phyloP scores from a whole-genome alignment of 2,113 vertebrate species.

The Notarius quadriscutis region DNA sequence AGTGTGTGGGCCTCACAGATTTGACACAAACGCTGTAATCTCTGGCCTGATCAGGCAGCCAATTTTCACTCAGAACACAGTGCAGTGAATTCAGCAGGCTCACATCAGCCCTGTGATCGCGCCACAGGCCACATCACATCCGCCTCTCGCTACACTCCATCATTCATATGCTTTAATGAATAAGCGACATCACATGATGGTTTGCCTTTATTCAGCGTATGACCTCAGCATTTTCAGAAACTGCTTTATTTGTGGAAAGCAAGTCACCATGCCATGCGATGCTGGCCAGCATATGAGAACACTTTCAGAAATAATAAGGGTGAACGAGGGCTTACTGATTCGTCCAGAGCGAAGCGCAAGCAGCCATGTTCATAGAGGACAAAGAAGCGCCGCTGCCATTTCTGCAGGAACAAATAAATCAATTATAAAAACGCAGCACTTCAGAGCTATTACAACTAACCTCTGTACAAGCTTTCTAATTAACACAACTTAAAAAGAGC shows the following conservation, averaged over 20 bases:
- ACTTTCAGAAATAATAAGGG: neutral
- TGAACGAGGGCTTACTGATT: constrained; percentile 69
- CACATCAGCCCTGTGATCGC: constrained; percentile 10
- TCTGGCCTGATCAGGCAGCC: constrained; percentile 60
- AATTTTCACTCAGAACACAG: constrained; percentile 66
- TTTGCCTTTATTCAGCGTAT: neutral
- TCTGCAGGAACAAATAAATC: constrained; percentile 61
- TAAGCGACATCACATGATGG: neutral
- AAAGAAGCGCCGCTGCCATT: constrained; percentile 82
- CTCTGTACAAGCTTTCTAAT: neutral
- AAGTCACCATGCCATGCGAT: neutral
- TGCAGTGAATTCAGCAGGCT: constrained; percentile 53
- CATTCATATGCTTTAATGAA: constrained; percentile 14
- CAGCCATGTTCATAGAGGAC: constrained; percentile 82
- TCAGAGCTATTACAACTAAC: too few relatives aligned
- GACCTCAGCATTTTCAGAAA: neutral
- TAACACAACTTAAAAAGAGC: neutral
- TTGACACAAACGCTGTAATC: constrained; percentile 66
- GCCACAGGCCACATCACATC: constrained; percentile 5
- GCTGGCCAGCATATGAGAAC: neutral
- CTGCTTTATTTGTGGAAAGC: neutral
- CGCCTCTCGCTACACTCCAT: neutral
- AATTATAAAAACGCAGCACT: neutral
- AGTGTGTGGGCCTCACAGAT: constrained; percentile 63
- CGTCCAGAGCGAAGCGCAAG: constrained; percentile 78